Evolutionary conservation across 2,113 vertebrate species (phyloP), one percentile per base, ranked within the genome.

Genomic region (Sarotherodon lohbergeri): DNA sequence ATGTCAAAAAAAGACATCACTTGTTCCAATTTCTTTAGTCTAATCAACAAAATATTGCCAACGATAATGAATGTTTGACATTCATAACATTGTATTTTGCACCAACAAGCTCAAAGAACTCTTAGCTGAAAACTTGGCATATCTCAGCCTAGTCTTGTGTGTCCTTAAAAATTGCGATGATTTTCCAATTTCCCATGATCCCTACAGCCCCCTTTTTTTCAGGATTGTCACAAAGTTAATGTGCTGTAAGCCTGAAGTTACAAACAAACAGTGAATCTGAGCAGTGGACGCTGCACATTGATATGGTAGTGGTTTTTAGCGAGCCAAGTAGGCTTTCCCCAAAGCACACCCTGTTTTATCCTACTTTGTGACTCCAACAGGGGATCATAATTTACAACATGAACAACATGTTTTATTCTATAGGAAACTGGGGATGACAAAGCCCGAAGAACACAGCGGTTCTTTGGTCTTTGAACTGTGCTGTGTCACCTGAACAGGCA

Each of bases 311-410:
- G 6, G 27, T 4, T 50, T 78, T 32, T 50, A 50, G 4, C 11
- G 3, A 32, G 46, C 48, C 27, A 5, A 12, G 16, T n/a, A 52
- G 46, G 17, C 0, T 19, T 32, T 12, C 46, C 71, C 71, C 43
- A 50, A 19, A 50, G 17, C 71, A 76, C 6, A 76, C 5, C 41
- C 24, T 76, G 71, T 48, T 76, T 76, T 48, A 29, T 78, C 43
- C 43, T 7, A 50, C 71, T 50, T 32, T 78, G 24, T 78, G 71
- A 50, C 14, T 48, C 43, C 43, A 76, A 76, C 24, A 76, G 71
- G 43, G 16, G 16, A 50, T 76, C 3, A 2, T 48, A 48, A 50
- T 11, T 76, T 50, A 29, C 14, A 50, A 29, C 4, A 32, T 50
- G 71, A 78, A 32, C 43, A 76, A 19, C 46, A 32, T 50, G 1